Conservation (phyloP, 2,888 invertebrate genomes). For the Drosophila dives region DNA sequence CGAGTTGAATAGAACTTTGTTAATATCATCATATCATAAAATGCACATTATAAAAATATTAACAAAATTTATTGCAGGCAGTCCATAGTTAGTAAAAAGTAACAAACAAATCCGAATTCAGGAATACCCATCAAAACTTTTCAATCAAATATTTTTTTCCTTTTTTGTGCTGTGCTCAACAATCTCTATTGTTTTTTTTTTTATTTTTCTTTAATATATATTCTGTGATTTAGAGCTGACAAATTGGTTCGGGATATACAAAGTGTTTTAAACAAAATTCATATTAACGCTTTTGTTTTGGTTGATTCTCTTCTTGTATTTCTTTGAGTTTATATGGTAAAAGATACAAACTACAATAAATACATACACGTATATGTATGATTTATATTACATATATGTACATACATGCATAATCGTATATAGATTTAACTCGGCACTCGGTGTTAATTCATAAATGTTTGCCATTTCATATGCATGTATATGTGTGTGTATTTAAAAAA, state of each 20-base stretch:
- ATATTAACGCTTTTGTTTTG: slow-evolving; percentile 17
- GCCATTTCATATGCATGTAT: slow-evolving; percentile 24
- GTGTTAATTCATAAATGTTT: slow-evolving; percentile 32
- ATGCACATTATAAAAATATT: slow-evolving; percentile 81
- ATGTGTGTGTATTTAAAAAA: slow-evolving; percentile 34
- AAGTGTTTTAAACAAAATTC: slow-evolving; percentile 42
- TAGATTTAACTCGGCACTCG: slow-evolving; percentile 24
- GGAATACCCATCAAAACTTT: slow-evolving; percentile 59
- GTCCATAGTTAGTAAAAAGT: slow-evolving; percentile 81
- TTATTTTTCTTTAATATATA: slow-evolving; percentile 4
- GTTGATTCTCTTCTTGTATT: slow-evolving; percentile 21
- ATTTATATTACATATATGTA: slow-evolving; percentile 21
- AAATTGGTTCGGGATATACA: slow-evolving; percentile 39
- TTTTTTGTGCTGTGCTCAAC: slow-evolving; percentile 48
- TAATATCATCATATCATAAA: slow-evolving; percentile 81
- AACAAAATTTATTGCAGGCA: slow-evolving; percentile 84
- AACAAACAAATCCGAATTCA: slow-evolving; percentile 76
- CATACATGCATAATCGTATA: slow-evolving; percentile 25
- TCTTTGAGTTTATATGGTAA: slow-evolving; percentile 42
- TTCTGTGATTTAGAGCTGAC: slow-evolving; percentile 11
- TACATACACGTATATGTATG: slow-evolving; percentile 24
- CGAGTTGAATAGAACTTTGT: slow-evolving; percentile 82
- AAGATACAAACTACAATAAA: slow-evolving; percentile 46
- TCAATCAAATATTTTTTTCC: slow-evolving; percentile 40
- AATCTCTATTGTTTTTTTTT: slow-evolving; percentile 43